Base-by-base conservation (phyloP, 2,797 vertebrate species). In the Diplodus puntazzo region DNA sequence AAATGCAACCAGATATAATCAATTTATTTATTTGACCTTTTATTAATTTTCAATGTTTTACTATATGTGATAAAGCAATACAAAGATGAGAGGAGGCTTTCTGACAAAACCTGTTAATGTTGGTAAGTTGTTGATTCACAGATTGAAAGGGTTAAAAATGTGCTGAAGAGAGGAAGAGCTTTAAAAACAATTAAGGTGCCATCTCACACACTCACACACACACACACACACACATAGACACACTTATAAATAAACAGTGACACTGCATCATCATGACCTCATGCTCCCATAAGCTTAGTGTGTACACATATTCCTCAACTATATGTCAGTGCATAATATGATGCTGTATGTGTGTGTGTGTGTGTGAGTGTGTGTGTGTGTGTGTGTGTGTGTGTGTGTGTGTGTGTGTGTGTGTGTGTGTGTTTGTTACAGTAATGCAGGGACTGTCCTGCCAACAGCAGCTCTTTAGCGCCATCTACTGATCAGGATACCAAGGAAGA, bases 391-490 rank as follows among this genome's bases (percentile, higher is more conserved):
- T 64, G 75, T 45, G 69, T 53, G 54, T 59, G 48, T 65, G 16
- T 48, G 42, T 50, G 45, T 17, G 21, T 25, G 63, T 20, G 17
- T 43, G 43, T 45, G 30, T 54, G 53, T 42, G 58, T 45, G 48
- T 60, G 10, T 66, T 49, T 50, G 49, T 45, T 55, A 67, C 76
- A 83, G 75, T 64, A 54, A 50, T 11, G 11, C 50, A 0, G 0
- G 55, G 7, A 27, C 20, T 1, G 1, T 34, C 45, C 34, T 52
- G 39, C 11, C 21, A 70, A 43, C 53, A 60, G 72, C 54, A 89
- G 90, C 88, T 89, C 84, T 89, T 53, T 84, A 89, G 67, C 89
- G 77, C 90, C 92, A 91, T 93, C 92, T 93, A 86, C 84, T 92
- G 92, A 87, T 73, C 2, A 0, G 3, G 11, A 39, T 1, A 21